Evolutionary conservation across 37 sponge, comb jelly and placozoan genomes (phyloP), one percentile per base, ranked within the genome.

Genomic region (Axinella damicornis): DNA sequence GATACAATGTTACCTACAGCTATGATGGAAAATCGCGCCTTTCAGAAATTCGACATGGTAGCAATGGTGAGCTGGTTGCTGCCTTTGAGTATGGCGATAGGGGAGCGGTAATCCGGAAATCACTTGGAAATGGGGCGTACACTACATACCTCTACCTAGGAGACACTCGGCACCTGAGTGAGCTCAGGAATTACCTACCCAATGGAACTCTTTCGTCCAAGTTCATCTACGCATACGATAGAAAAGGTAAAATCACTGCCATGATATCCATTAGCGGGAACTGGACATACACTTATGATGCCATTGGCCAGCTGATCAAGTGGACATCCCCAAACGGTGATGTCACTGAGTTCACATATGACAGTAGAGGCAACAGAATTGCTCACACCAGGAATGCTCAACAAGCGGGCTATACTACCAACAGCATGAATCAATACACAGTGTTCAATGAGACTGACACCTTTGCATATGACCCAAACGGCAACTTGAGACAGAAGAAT

Each of bases 391-490:
- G 2, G n/a, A 22, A 55, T 14, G 31, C 18, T 16, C 27, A 1
- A 15, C 25, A 22, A n/a, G 25, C 0, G 1, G 25, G 33, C 0
- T 74, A 74, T 25, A 28, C 76, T 0, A 57, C 9, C 31, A 74
- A 74, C 76, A 74, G 9, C 30, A 30, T 74, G 18, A 74, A 74
- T 57, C 76, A 74, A 9, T 57, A 57, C 2, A 46, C 46, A 46
- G 9, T 46, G 46, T 46, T 46, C 9, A 46, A 46, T 46, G 46
- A 46, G 46, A 41, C 0, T 41, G 67, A 79, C 9, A 65, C 66
- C 25, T 79, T 79, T 40, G 5, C 27, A 17, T 79, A 65, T 79
- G 80, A 79, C 31, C 19, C 18, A n/a, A 65, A 79, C 65, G 80
- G 80, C 22, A 79, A 79, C 38, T 27, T 64, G 27, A 5, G n/a